A percentile compares a stretch with the other conserved stretches of the same genome.
These are phyloP conservation scores for Paradisaea rubra DNA, from an alignment of 2,113 vertebrate species.

Conservation along the genomic window DNA sequence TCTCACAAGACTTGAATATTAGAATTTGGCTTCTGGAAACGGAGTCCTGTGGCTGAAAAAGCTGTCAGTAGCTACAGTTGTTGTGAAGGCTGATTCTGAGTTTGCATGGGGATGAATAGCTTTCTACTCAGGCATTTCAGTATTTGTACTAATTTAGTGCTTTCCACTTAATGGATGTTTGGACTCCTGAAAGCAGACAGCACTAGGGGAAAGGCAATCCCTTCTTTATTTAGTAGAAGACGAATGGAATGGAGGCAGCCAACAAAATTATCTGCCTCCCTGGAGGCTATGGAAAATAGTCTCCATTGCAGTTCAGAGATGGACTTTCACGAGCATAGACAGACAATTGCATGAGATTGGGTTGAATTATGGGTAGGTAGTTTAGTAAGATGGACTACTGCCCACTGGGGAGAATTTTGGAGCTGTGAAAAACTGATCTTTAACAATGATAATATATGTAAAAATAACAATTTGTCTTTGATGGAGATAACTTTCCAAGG, in stretches of 20 bases:
- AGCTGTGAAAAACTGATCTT: constrained; percentile 47
- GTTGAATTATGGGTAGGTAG: constrained; percentile 36
- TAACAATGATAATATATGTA: constrained; percentile 44
- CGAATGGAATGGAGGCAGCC: background rate
- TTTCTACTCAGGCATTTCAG: background rate
- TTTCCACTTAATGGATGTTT: background rate
- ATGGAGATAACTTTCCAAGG: constrained; percentile 2
- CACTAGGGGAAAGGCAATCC: background rate
- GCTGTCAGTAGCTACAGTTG: background rate
- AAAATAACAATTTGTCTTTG: constrained; percentile 38
- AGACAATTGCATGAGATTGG: constrained; percentile 36
- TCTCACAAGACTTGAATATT: background rate
- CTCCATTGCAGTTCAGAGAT: background rate
- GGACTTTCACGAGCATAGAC: constrained; percentile 16
- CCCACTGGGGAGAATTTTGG: constrained; percentile 45
- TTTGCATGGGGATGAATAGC: background rate
- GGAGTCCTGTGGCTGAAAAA: background rate
- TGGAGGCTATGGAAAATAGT: background rate
- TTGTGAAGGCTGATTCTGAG: background rate
- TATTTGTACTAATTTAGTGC: background rate
- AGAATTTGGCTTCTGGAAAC: background rate
- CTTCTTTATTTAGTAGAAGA: background rate
- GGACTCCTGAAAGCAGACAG: background rate
- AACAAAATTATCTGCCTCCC: constrained; percentile 20
- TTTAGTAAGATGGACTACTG: constrained; percentile 55